Evolutionary conservation across 2,888 invertebrate genomes (phyloP).

Genomic region (Drosophila meridionalis): DNA sequence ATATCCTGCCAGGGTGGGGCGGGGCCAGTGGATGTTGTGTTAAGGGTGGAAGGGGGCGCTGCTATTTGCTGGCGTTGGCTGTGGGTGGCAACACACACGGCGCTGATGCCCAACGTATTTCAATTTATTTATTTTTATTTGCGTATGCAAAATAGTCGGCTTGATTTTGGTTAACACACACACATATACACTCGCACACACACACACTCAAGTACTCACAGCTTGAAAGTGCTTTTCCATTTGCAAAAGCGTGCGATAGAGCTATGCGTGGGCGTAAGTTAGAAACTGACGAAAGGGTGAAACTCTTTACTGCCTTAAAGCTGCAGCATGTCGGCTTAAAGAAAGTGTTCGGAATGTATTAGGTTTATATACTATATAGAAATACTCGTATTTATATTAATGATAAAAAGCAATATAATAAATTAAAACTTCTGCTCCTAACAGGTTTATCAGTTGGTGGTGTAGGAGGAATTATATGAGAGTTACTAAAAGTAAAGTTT

Average conservation of each 20-base stretch:
- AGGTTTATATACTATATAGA: neutral
- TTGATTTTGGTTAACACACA: conserved; percentile 68
- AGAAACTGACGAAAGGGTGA: conserved; percentile 6
- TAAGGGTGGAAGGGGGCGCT: no score
- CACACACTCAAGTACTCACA: conserved; percentile 10
- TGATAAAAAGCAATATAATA: neutral
- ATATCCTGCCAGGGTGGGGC: conserved; percentile 14
- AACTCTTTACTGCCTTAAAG: conserved; percentile 18
- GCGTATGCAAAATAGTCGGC: conserved; percentile 75
- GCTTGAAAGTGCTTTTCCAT: conserved; percentile 56
- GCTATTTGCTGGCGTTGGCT: neutral
- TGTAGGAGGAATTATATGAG: no score
- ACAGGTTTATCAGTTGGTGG: no score
- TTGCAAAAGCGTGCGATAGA: conserved; percentile 26
- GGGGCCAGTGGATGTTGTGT: neutral
- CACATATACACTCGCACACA: conserved; percentile 22
- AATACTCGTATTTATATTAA: neutral
- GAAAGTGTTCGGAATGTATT: neutral
- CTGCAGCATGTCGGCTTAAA: neutral
- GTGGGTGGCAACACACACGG: neutral
- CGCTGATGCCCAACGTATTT: conserved; percentile 56
- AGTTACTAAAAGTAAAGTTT: no score
- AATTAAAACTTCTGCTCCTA: no score
- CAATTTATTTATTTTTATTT: conserved; percentile 80
- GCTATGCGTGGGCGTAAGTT: conserved; percentile 11